phyloP scores from a whole-genome alignment of 2,888 invertebrate genomes.

The Chirona hameri region DNA sequence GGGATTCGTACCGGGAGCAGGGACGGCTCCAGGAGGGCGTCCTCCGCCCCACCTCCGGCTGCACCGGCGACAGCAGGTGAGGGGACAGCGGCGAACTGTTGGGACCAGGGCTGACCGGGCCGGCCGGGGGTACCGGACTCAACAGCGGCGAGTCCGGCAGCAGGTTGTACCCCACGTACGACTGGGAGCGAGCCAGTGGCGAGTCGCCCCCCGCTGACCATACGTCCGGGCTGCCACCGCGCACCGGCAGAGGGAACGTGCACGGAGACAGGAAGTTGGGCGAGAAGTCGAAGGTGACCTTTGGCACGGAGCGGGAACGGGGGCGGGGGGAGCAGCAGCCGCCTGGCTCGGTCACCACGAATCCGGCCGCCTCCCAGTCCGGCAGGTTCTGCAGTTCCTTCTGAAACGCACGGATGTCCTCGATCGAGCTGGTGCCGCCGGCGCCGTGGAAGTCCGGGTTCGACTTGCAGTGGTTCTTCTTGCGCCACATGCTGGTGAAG shows the following conservation, averaged over 20 bases:
- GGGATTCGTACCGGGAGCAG: conserved; percentile 37
- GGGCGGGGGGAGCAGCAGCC: conserved; percentile 44
- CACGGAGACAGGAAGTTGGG: conserved; percentile 37
- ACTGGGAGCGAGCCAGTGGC: conserved; percentile 22
- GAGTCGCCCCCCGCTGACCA: conserved; percentile 3
- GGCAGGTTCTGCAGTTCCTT: conserved; percentile 57
- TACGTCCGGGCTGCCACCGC: background rate
- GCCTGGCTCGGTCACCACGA: conserved; percentile 41
- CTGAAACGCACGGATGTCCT: conserved; percentile 56
- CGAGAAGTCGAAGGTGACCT: conserved; percentile 46
- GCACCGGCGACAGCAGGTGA: conserved; percentile 40
- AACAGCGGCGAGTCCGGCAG: conserved; percentile 32
- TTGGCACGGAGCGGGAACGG: conserved; percentile 50
- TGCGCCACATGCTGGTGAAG: conserved; percentile 12
- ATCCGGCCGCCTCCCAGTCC: conserved; percentile 45
- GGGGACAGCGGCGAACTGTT: conserved; percentile 43
- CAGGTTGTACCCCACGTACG: conserved; percentile 32
- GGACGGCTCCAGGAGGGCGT: conserved; percentile 39
- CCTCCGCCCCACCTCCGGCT: conserved; percentile 35
- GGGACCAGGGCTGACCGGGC: conserved; percentile 37
- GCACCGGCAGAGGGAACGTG: conserved; percentile 30
- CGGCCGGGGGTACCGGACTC: conserved; percentile 2
- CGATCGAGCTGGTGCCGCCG: conserved; percentile 42
- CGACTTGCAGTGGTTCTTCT: conserved; percentile 23
- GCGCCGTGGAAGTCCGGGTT: conserved; percentile 29